Evolutionary conservation across 2,113 vertebrate genomes (phyloP).

Genomic region (Phyllopteryx taeniolatus): DNA sequence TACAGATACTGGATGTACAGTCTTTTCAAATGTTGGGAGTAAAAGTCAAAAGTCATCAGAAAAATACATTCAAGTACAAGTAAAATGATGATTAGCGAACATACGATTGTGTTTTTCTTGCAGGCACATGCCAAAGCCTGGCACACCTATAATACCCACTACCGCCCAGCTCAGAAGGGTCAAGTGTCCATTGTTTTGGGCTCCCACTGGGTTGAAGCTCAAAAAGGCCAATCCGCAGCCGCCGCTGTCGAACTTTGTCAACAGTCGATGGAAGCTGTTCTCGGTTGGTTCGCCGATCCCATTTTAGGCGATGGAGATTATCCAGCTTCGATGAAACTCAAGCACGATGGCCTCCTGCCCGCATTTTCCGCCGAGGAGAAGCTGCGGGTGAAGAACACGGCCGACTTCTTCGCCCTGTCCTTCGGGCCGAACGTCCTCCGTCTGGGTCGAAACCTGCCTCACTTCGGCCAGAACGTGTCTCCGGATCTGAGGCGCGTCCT

Average conservation of each 20-base stretch:
- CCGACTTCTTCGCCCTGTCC: slow-evolving; percentile 93
- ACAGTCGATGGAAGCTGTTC: slow-evolving; percentile 82
- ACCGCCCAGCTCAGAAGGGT: slow-evolving; percentile 81
- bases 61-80: no score
- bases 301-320: slow-evolving; percentile 88
- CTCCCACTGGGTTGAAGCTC: slow-evolving; percentile 93
- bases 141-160: slow-evolving; percentile 83
- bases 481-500: slow-evolving; percentile 81
- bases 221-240: slow-evolving; percentile 56
- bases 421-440: slow-evolving; percentile 92
- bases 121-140: slow-evolving; percentile 92
- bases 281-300: slow-evolving; percentile 92
- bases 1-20: no score
- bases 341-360: slow-evolving; percentile 69
- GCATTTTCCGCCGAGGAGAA: slow-evolving; percentile 79
- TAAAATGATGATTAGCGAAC: no score
- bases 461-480: slow-evolving; percentile 78
- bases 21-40: no score
- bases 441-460: slow-evolving; percentile 65
- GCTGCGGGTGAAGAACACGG: slow-evolving; percentile 78
- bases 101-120: slow-evolving; percentile 2
- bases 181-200: slow-evolving; percentile 87
- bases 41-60: no score
- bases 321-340: slow-evolving; percentile 77
- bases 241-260: slow-evolving; percentile 78